Percentiles rank a stretch among this genome's conserved stretches.
phyloP scores from a whole-genome alignment of 2,888 invertebrate species.

The Saturnia pavonia region DNA sequence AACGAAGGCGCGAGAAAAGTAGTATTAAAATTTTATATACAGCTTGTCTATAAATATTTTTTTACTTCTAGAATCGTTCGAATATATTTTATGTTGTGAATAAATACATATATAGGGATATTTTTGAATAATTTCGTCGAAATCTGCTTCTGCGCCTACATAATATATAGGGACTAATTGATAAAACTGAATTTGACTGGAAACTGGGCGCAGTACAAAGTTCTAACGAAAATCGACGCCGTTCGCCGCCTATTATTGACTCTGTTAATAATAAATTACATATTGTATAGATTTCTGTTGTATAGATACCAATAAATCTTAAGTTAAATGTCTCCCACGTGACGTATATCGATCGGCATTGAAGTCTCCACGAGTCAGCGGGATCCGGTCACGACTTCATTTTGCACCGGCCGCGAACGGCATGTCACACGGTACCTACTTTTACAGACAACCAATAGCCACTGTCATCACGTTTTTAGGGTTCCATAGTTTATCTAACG shows the following conservation, averaged over 20 bases:
- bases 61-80: not conserved
- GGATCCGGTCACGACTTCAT: conserved; percentile 6
- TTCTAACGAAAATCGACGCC: not conserved
- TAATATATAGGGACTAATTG: not conserved
- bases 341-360: not conserved
- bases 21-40: no score
- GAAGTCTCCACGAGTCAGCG: not conserved
- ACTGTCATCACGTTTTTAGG: not conserved
- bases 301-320: not conserved
- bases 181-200: not conserved
- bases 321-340: not conserved
- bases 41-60: not conserved
- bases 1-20: no score
- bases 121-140: no score
- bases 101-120: not conserved
- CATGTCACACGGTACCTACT: conserved; percentile 1
- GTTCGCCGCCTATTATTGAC: not conserved
- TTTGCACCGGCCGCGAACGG: not conserved
- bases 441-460: not conserved
- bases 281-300: no score
- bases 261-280: not conserved
- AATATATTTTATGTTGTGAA: not conserved
- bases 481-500: not conserved
- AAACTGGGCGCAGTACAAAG: not conserved
- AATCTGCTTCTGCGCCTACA: no score